A percentile compares a stretch with the other conserved stretches of the same genome.
phyloP scores from a whole-genome alignment of 2,113 vertebrate genomes.

The Bolborhynchus lineola region DNA sequence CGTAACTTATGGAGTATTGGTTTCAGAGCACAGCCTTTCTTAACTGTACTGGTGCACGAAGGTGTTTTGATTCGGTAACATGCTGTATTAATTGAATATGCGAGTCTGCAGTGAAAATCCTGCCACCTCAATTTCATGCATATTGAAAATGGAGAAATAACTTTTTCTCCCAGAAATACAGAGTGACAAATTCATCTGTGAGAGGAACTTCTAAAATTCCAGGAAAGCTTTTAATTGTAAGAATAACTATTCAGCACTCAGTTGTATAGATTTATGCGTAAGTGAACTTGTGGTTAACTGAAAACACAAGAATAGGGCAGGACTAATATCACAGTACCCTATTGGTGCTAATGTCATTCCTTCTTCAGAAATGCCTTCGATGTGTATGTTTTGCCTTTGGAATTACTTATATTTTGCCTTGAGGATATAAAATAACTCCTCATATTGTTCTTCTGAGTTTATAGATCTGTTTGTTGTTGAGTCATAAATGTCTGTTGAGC shows the following conservation, averaged over 20 bases:
- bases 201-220: background rate
- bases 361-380: background rate
- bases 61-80: background rate
- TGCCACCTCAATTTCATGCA: background rate
- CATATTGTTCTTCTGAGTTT: background rate
- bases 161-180: background rate
- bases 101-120: background rate
- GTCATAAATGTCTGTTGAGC: background rate
- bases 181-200: background rate
- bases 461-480: background rate
- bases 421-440: background rate
- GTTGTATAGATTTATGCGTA: background rate
- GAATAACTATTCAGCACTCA: background rate
- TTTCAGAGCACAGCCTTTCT: background rate
- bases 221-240: background rate
- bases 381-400: background rate
- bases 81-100: background rate
- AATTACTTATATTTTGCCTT: background rate
- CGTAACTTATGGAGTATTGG: background rate
- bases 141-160: background rate
- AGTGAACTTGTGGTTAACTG: background rate
- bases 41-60: background rate
- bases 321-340: background rate
- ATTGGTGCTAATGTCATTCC: background rate
- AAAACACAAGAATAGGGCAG: background rate